Conservation (phyloP, 2,113 vertebrate genomes). For the Anarhynchus alexandrinus region DNA sequence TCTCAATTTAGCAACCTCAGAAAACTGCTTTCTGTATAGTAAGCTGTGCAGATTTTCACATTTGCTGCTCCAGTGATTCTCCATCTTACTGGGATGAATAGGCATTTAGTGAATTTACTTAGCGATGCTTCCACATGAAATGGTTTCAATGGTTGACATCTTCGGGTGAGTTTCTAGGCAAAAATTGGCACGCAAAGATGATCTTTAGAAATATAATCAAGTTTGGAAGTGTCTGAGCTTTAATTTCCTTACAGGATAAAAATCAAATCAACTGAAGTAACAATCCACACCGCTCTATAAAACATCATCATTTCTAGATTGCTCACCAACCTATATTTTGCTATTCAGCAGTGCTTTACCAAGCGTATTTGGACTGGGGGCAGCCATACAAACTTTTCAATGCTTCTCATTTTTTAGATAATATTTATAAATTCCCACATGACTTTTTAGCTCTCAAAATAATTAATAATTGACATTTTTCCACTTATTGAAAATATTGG, state of each 20-base stretch:
- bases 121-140: slow-evolving; percentile 81
- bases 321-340: neutral
- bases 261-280: neutral
- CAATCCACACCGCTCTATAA: neutral
- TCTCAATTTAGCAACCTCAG: slow-evolving; percentile 63
- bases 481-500: neutral
- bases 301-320: neutral
- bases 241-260: slow-evolving; percentile 38
- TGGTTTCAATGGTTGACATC: slow-evolving; percentile 74
- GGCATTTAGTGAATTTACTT: slow-evolving; percentile 81
- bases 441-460: slow-evolving; percentile 20
- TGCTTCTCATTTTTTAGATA: neutral
- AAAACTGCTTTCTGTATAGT: slow-evolving; percentile 55
- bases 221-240: neutral
- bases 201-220: slow-evolving; percentile 54
- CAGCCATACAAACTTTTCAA: neutral
- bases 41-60: slow-evolving; percentile 74
- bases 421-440: neutral
- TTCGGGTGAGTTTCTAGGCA: slow-evolving; percentile 53
- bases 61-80: slow-evolving; percentile 72
- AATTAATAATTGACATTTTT: slow-evolving; percentile 28
- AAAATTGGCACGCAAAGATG: slow-evolving; percentile 24
- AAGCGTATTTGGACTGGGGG: neutral
- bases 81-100: slow-evolving; percentile 73
- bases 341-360: neutral